Evolutionary conservation across 2,888 invertebrate genomes (phyloP), one percentile per base, ranked within the genome.

Genomic region (Chrysodeixis includens): DNA sequence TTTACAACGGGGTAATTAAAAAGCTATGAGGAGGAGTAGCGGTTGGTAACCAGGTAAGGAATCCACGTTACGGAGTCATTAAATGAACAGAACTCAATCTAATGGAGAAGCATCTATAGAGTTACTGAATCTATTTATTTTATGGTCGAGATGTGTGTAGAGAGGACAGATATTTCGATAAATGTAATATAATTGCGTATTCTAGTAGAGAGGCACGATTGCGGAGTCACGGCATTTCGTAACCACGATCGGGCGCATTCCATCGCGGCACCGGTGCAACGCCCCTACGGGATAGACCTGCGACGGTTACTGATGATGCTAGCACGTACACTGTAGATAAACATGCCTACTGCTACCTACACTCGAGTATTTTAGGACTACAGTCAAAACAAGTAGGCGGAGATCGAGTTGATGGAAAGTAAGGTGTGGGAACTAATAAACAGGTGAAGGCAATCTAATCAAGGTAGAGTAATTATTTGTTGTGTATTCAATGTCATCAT

Each of bases 191-290:
- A 83, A 88, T 89, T 89, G 85, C 88, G 84, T 88, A 88, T 89
- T 89, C 84, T 82, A 84, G 77, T 83, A 72, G 81, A 88, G 86
- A 87, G 78, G 81, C 86, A 85, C 84, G 87, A 88, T 91, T 88
- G 90, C 84, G 79, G 84, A 92, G 91, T 89, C 91, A 90, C 86
- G 90, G 89, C 84, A 90, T 95, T 94, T 94, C 93, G 93, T 92
- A 93, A 94, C 91, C 87, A 88, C 92, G 90, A 90, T 90, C 93
- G 90, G 90, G 88, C 89, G 79, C 94, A 94, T 95, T 93, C 95
- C 94, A 88, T 83, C 82, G 90, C 86, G 85, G 81, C 85, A 81
- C 71, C 87, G 78, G 93, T 92, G 92, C 94, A 93, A 92, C 89
- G 93, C 89, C 93, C 93, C 87, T 83, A 77, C 81, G 86, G 86